Evolutionary conservation across 2,888 invertebrate species (phyloP), one percentile per base, ranked within the genome.

Genomic region (Drosophila infuscata): DNA sequence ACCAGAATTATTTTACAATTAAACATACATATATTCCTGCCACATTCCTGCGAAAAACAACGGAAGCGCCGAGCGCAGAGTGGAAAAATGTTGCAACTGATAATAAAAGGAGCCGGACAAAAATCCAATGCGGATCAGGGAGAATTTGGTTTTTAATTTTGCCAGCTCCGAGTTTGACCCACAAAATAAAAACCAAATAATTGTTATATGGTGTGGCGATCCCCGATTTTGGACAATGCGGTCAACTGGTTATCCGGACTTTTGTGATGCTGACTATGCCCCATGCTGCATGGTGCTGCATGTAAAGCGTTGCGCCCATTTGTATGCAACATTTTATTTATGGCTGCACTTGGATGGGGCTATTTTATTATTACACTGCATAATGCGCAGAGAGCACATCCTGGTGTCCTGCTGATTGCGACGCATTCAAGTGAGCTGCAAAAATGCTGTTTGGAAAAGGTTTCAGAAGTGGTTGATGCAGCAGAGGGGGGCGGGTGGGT

Each of bases 241-340:
- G 80, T 76, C 76, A 83, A 67, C 66, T 65, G 67, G 69, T 75
- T 80, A 79, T 82, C 80, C 56, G 51, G 51, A 58, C 52, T 63
- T 30, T 29, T 25, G 17, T 66, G 48, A 43, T 61, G 67, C 62
- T 51, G 30, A 11, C 29, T 7, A 9, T 35, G 54, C 20, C n/a
- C 30, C 17, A 54, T 56, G 56, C 7, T 54, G 35, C 25, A 20
- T 43, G 20, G 6, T 53, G 15, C 11, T 25, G 5, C 12, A 5
- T 41, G 17, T 15, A 29, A 33, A 17, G 12, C 36, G 32, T 15
- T 48, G 60, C 51, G 61, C 56, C 35, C 64, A 65, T 51, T 69
- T 73, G 60, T 53, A 67, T 73, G 82, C 70, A 70, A 63, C 64
- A 78, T 63, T 70, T 74, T 82, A 82, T 82, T 82, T 81, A 82